These are phyloP conservation scores for Microchirus variegatus DNA, from an alignment of 2,797 vertebrate genomes.

Conservation along the genomic window DNA sequence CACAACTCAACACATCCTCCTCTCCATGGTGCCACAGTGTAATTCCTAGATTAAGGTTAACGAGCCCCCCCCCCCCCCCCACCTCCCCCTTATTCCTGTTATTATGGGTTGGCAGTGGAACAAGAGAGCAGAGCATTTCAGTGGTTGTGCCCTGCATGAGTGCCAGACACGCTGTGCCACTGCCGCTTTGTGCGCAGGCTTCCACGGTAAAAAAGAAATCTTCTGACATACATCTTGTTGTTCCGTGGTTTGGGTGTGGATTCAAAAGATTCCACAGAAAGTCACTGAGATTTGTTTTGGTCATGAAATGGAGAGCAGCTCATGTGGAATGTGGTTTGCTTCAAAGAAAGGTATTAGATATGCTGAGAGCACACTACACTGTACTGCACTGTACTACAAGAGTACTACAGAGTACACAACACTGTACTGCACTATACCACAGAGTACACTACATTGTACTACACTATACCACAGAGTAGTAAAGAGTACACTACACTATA, in stretches of 20 bases:
- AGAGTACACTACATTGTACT: too few species aligned
- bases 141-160: conserved; percentile 56
- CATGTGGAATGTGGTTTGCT: conserved; percentile 47
- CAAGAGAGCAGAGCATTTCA: conserved; percentile 56
- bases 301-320: conserved; percentile 43
- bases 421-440: too few species aligned
- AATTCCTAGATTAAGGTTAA: conserved; percentile 78
- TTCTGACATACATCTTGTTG: conserved; percentile 43
- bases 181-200: conserved; percentile 34
- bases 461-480: too few species aligned
- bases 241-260: conserved; percentile 60
- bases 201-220: conserved; percentile 15
- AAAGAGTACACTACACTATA: too few species aligned
- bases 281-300: conserved; percentile 53
- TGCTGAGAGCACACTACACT: background rate
- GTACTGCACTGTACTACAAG: too few species aligned
- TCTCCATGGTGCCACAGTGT: conserved; percentile 67
- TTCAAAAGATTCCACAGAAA: conserved; percentile 60
- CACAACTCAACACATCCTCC: conserved; percentile 51
- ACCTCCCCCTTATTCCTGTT: conserved; percentile 73
- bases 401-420: too few species aligned
- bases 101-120: conserved; percentile 66
- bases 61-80: conserved; percentile 61
- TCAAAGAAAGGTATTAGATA: conserved; percentile 11
- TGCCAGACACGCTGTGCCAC: conserved; percentile 47